A percentile compares a stretch with the other conserved stretches of the same genome.
These are phyloP conservation scores for Auanema sp. DNA, from an alignment of 2,888 invertebrate genomes.

Conservation along the genomic window DNA sequence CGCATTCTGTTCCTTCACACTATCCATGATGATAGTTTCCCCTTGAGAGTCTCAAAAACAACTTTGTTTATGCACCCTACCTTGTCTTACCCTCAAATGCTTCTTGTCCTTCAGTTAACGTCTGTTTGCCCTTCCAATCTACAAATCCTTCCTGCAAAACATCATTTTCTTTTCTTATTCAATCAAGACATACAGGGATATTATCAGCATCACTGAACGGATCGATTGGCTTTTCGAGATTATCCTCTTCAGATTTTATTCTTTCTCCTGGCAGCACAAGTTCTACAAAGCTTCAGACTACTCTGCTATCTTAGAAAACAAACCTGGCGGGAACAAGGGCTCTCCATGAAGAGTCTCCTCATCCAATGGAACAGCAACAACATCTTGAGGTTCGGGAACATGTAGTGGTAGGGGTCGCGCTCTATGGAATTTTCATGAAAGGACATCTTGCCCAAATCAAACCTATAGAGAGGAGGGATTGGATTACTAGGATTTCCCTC, in stretches of 20 bases:
- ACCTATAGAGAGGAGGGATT: constrained; percentile 54
- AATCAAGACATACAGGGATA: too few species aligned
- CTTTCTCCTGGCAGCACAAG: constrained; percentile 6
- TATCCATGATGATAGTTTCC: constrained; percentile 8
- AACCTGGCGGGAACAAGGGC: constrained; percentile 53
- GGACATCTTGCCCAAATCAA: not conserved
- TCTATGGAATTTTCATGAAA: constrained; percentile 20
- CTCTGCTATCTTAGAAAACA: too few species aligned
- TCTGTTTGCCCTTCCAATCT: too few species aligned
- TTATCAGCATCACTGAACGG: not conserved
- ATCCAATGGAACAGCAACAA: constrained; percentile 56
- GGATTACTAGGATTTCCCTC: constrained; percentile 53
- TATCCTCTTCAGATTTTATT: too few species aligned
- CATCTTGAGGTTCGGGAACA: constrained; percentile 56
- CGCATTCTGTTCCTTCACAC: constrained; percentile 16
- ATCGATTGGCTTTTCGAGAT: not conserved
- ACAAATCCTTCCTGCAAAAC: too few species aligned
- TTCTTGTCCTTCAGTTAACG: too few species aligned
- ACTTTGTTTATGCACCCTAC: too few species aligned
- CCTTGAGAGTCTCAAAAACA: not conserved
- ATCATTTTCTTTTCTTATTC: too few species aligned
- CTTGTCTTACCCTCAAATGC: too few species aligned
- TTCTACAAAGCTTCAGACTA: not conserved
- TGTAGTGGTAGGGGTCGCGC: constrained; percentile 55
- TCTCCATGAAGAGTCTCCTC: constrained; percentile 58